These are phyloP conservation scores for Sminthopsis crassicaudata DNA, from an alignment of 2,113 vertebrate genomes.

Conservation along the genomic window DNA sequence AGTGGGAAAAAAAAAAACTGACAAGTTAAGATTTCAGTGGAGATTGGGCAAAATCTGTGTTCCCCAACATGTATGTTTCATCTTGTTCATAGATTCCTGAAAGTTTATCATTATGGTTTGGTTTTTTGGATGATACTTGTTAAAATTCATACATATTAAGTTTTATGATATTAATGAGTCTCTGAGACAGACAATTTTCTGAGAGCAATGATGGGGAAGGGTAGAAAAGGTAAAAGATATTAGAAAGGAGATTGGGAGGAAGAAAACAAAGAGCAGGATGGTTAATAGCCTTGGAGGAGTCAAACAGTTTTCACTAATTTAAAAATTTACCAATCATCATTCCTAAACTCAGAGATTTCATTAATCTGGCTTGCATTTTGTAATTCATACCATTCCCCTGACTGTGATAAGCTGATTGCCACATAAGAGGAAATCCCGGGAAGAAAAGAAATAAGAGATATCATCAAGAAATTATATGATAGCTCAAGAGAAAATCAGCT, in stretches of 20 bases:
- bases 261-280: not conserved
- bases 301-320: not conserved
- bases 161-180: not conserved
- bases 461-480: not conserved
- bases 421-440: not conserved
- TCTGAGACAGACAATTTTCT: not conserved
- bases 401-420: not conserved
- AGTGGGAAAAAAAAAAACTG: not conserved
- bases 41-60: not conserved
- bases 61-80: not conserved
- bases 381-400: not conserved
- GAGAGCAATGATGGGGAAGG: not conserved
- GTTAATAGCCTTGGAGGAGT: not conserved
- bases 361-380: not conserved
- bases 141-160: not conserved
- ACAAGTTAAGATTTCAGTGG: not conserved
- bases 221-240: not conserved
- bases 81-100: not conserved
- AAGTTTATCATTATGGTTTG: not conserved
- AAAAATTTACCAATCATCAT: not conserved
- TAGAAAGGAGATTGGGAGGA: not conserved
- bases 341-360: not conserved
- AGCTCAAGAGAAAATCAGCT: not conserved
- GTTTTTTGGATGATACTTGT: not conserved
- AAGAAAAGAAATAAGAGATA: not conserved